Conservation (phyloP, 1,140 invertebrate species). For the Papilio polyxenes region DNA sequence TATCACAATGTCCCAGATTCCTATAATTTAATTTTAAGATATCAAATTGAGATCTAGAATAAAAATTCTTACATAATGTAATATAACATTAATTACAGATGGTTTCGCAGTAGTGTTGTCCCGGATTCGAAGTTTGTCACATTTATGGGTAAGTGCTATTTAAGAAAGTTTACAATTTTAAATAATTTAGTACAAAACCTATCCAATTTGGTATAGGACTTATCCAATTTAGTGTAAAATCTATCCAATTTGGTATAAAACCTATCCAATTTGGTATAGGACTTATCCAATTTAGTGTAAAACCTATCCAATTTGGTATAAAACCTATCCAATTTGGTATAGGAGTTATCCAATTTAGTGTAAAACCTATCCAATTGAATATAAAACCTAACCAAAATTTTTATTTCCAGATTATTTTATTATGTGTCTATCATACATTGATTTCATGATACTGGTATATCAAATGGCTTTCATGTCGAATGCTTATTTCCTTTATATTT, state of each 20-base stretch:
- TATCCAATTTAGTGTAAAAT: too few relatives aligned
- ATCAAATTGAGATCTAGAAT: not conserved
- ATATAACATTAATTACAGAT: slow-evolving; percentile 50
- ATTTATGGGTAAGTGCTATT: slow-evolving; percentile 60
- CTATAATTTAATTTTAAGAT: too few relatives aligned
- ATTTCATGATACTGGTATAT: slow-evolving; percentile 72
- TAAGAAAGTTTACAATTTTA: not conserved
- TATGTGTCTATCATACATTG: slow-evolving; percentile 60
- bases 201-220: too few relatives aligned
- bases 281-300: not conserved
- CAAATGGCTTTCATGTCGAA: slow-evolving; percentile 73
- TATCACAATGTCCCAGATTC: not conserved
- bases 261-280: too few relatives aligned
- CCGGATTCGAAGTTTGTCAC: slow-evolving; percentile 66
- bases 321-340: too few relatives aligned
- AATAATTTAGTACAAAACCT: too few relatives aligned
- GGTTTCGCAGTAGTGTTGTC: slow-evolving; percentile 69
- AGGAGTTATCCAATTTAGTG: too few relatives aligned
- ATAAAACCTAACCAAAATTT: not conserved
- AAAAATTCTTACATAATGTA: not conserved
- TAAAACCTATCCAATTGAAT: too few relatives aligned
- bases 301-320: too few relatives aligned
- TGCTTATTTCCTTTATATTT: slow-evolving; percentile 63
- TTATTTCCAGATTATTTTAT: slow-evolving; percentile 68
- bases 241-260: too few relatives aligned